Base-by-base conservation (phyloP, 2,797 vertebrate species). In the Sebastes iracundus region DNA sequence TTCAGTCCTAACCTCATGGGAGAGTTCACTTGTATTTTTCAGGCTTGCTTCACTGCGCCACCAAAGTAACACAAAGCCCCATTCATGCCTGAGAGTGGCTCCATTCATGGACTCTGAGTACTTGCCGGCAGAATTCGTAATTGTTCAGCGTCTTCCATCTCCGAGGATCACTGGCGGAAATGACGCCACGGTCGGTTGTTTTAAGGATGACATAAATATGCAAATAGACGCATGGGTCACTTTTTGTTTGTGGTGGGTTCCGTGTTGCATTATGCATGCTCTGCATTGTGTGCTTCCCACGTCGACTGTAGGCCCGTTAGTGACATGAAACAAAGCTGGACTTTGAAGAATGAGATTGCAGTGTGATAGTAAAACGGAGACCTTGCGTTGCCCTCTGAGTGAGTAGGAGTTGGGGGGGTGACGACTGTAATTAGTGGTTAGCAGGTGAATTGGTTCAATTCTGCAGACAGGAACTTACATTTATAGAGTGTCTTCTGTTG, bases 61-160 rank as follows among this genome's bases (percentile, higher is more conserved):
- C 83, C 87, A 84, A 88, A 91, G 78, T 82, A 82, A 68, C 88
- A 96, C 94, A 96, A 95, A 95, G 95, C 86, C 86, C 91, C 91
- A 93, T 96, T 96, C 93, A 95, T 90, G 90, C 72, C 87, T 38
- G 71, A 95, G 94, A 94, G 92, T 93, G 92, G 90, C 85, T 88
- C 91, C 93, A 94, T 96, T 96, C 93, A 96, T 94, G 92, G 90
- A 85, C 85, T 80, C 92, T 86, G 90, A 92, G 94, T 93, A 92
- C 93, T 92, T 92, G 91, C 93, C 84, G 88, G 88, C 90, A 95
- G 93, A 95, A 95, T 96, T 93, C 93, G 81, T 92, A 90, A 95
- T 95, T 94, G 93, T 94, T 94, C 91, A 81, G 89, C 88, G 88
- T 92, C 94, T 93, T 94, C 94, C 90, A 94, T 95, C 94, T 84